phyloP scores from a whole-genome alignment of 2,797 vertebrate species.

The Myoxocephalus aenaeus region DNA sequence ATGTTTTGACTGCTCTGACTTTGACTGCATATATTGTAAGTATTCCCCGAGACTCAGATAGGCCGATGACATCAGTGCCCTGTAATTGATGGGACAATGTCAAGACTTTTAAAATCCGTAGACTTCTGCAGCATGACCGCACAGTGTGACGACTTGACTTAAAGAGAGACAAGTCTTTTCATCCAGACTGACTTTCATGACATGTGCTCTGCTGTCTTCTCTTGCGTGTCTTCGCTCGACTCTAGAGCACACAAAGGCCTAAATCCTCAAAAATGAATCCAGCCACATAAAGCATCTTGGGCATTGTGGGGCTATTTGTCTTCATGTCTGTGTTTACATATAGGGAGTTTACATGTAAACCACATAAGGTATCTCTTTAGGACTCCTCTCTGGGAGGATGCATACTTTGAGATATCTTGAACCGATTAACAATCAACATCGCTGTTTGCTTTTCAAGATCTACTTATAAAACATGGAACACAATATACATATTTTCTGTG shows the following conservation, averaged over 20 bases:
- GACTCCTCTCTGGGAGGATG: slow-evolving; percentile 20
- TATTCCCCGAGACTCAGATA: slow-evolving; percentile 59
- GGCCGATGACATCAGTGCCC: slow-evolving; percentile 62
- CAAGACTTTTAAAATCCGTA: slow-evolving; percentile 68
- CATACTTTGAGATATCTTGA: slow-evolving; percentile 44
- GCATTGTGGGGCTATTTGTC: slow-evolving; percentile 31
- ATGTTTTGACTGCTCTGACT: slow-evolving; percentile 68
- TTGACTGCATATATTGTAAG: slow-evolving; percentile 68
- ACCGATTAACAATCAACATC: slow-evolving; percentile 36
- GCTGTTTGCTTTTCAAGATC: slow-evolving; percentile 2
- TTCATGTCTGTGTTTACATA: slow-evolving; percentile 57
- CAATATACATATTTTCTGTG: neutral
- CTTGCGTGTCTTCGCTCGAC: slow-evolving; percentile 46
- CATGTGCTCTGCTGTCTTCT: slow-evolving; percentile 53
- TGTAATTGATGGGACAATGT: slow-evolving; percentile 74
- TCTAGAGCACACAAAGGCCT: slow-evolving; percentile 37
- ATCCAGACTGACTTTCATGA: slow-evolving; percentile 67
- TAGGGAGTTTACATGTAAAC: slow-evolving; percentile 46
- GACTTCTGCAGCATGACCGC: slow-evolving; percentile 63
- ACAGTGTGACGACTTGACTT: slow-evolving; percentile 52
- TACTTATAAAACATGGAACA: neutral
- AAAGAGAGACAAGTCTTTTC: slow-evolving; percentile 70
- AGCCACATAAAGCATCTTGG: slow-evolving; percentile 45
- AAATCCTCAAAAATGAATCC: slow-evolving; percentile 49
- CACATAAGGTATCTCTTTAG: slow-evolving; percentile 51